Conservation (phyloP, 2,888 invertebrate species). For the Trachelus tabidus region DNA sequence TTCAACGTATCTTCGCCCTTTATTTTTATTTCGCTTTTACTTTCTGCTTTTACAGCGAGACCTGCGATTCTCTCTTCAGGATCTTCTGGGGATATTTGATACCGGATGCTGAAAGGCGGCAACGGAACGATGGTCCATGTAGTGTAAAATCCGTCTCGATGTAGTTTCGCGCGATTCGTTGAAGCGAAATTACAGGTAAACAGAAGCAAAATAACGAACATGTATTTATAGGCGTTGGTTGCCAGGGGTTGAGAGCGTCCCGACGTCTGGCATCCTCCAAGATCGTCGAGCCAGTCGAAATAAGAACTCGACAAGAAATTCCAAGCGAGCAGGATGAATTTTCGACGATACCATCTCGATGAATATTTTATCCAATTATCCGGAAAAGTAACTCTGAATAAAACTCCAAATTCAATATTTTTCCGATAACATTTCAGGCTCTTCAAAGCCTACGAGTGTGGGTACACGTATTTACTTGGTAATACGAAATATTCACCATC, state of each 20-base stretch:
- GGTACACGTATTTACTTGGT: neutral
- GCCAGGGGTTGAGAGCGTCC: neutral
- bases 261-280: neutral
- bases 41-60: neutral
- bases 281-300: neutral
- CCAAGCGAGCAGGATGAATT: neutral
- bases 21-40: neutral
- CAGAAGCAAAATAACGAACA: neutral
- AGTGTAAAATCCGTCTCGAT: neutral
- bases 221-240: conserved; percentile 1
- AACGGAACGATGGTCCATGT: neutral
- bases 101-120: neutral
- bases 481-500: neutral
- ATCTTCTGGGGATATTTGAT: too few species aligned
- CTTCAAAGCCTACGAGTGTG: neutral
- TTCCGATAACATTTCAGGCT: neutral
- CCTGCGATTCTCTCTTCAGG: neutral
- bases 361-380: neutral
- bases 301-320: neutral
- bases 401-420: neutral
- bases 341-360: neutral
- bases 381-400: neutral
- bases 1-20: neutral
- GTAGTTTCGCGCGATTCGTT: neutral
- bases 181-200: neutral